Evolutionary conservation across 2,113 vertebrate genomes (phyloP).

Genomic region (Aplodontia rufa): DNA sequence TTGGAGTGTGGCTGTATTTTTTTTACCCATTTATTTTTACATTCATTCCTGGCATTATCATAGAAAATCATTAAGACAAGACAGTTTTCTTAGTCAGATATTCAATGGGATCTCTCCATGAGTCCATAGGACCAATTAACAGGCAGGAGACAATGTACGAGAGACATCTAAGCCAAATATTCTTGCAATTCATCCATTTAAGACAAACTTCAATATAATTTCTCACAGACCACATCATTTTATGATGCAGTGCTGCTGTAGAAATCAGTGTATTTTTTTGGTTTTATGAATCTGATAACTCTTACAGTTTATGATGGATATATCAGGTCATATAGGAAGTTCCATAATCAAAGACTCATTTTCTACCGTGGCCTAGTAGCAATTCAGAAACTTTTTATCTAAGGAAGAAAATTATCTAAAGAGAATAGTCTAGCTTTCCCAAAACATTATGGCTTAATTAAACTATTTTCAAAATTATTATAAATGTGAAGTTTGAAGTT

Average conservation of each 20-base stretch:
- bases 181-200: neutral
- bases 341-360: neutral
- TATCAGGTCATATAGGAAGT: neutral
- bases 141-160: neutral
- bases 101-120: neutral
- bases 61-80: neutral
- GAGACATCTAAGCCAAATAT: neutral
- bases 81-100: neutral
- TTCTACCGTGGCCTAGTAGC: neutral
- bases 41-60: neutral
- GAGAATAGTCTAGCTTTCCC: neutral
- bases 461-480: neutral
- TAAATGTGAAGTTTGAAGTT: neutral
- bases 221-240: neutral
- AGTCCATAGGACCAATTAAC: neutral
- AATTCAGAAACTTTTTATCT: neutral
- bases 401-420: neutral
- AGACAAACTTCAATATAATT: neutral
- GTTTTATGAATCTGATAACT: neutral
- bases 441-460: neutral
- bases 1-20: neutral
- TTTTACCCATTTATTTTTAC: neutral
- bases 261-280: neutral
- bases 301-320: neutral
- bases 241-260: neutral